Evolutionary conservation across 2,113 vertebrate genomes (phyloP).

Genomic region (Syrrhaptes paradoxus): DNA sequence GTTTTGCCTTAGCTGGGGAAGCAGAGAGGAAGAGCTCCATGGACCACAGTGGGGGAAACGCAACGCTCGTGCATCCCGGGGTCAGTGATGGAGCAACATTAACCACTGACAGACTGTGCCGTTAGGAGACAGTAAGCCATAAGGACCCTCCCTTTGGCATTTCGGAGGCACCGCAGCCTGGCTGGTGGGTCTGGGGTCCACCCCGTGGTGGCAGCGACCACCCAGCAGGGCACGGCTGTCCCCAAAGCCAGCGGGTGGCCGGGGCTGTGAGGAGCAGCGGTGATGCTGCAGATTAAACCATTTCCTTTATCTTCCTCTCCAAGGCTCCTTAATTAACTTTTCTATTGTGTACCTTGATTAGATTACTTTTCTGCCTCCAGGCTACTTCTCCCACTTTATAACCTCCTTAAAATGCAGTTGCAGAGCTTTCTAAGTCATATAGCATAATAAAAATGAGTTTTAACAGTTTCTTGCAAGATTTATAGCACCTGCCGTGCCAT

Average conservation of each 20-base stretch:
- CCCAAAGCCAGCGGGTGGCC: fast-evolving
- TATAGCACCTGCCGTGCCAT: background rate
- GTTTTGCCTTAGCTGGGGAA: background rate
- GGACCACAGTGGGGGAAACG: fast-evolving
- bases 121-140: fast-evolving
- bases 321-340: slow-evolving; percentile 31
- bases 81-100: fast-evolving
- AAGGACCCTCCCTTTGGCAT: background rate
- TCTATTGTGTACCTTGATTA: slow-evolving; percentile 25
- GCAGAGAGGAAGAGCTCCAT: background rate
- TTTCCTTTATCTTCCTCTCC: background rate
- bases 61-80: fast-evolving
- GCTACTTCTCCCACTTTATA: background rate
- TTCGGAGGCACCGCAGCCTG: background rate
- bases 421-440: background rate
- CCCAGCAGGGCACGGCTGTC: background rate
- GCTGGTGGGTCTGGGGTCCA: no score
- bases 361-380: slow-evolving; percentile 25
- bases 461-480: background rate
- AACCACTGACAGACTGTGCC: fast-evolving
- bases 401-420: background rate
- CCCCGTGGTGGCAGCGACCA: fast-evolving
- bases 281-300: background rate
- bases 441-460: background rate
- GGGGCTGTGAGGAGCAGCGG: background rate